These are phyloP conservation scores for Drosophila borborema DNA, from an alignment of 2,888 invertebrate species.

Conservation along the genomic window DNA sequence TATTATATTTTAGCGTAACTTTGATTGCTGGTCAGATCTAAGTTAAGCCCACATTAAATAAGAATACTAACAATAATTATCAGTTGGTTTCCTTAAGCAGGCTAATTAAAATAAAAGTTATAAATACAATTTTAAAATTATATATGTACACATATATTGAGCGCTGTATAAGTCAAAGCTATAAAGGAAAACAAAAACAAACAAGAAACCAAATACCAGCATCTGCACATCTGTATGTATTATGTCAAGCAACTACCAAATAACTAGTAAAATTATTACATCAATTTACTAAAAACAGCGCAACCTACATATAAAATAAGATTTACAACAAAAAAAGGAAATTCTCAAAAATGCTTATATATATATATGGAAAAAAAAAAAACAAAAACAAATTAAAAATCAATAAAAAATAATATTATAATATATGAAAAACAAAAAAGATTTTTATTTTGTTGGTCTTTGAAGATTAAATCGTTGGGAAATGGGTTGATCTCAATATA, in stretches of 20 bases:
- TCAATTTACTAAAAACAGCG: slow-evolving; percentile 62
- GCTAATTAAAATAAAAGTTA: slow-evolving; percentile 28
- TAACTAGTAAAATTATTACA: slow-evolving; percentile 78
- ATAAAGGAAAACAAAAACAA: not conserved
- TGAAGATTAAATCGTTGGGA: no score
- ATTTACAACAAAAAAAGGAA: slow-evolving; percentile 15
- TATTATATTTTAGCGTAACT: slow-evolving; percentile 52
- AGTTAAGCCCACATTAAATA: slow-evolving; percentile 41
- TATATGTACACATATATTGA: slow-evolving; percentile 14
- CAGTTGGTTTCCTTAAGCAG: slow-evolving; percentile 52
- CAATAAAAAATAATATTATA: slow-evolving; percentile 39
- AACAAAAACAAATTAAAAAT: slow-evolving; percentile 13
- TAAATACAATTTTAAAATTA: slow-evolving; percentile 3
- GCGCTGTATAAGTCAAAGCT: slow-evolving; percentile 29
- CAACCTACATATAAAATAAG: slow-evolving; percentile 52
- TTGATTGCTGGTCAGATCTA: slow-evolving; percentile 74
- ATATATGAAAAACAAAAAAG: slow-evolving; percentile 14
- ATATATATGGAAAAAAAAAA: slow-evolving; percentile 25
- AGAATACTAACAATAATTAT: slow-evolving; percentile 49
- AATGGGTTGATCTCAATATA: no score
- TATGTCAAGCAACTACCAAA: slow-evolving; percentile 67
- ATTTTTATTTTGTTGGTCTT: not conserved
- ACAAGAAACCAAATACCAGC: slow-evolving; percentile 5
- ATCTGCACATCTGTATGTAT: slow-evolving; percentile 36
- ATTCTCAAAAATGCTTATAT: slow-evolving; percentile 56